phyloP scores from a whole-genome alignment of 1,140 invertebrate genomes.

The Lepidurus apus region DNA sequence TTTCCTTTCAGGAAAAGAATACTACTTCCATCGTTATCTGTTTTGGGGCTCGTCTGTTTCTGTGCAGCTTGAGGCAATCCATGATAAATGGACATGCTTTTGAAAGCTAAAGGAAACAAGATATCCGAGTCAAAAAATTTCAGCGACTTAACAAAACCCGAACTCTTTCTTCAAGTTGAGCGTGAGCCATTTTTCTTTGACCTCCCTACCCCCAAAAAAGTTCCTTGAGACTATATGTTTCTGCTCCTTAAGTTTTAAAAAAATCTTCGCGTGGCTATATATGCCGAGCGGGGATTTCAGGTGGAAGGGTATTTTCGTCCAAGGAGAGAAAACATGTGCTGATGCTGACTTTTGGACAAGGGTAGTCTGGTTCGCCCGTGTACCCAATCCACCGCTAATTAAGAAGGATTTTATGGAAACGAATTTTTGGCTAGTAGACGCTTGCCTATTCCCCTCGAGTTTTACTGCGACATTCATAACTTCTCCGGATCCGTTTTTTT shows the following conservation, averaged over 20 bases:
- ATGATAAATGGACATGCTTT: background rate
- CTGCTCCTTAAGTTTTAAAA: background rate
- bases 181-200: background rate
- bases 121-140: background rate
- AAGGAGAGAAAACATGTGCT: conserved; percentile 9
- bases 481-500: background rate
- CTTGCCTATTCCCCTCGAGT: background rate
- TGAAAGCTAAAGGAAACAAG: background rate
- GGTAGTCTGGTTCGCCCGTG: background rate
- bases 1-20: conserved; percentile 1
- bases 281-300: background rate
- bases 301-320: background rate
- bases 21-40: background rate
- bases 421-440: background rate
- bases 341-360: background rate
- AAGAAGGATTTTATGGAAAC: conserved; percentile 1
- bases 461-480: conserved; percentile 19
- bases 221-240: background rate
- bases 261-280: background rate
- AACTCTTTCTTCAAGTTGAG: background rate
- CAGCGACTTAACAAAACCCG: background rate
- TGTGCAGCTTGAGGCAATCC: background rate
- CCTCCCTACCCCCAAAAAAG: too few relatives aligned
- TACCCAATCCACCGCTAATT: conserved; percentile 9
- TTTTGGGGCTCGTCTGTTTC: background rate